Percentiles rank a stretch among this genome's conserved stretches.
Conservation (phyloP, 1,140 invertebrate genomes). For the Papilio dardanus region DNA sequence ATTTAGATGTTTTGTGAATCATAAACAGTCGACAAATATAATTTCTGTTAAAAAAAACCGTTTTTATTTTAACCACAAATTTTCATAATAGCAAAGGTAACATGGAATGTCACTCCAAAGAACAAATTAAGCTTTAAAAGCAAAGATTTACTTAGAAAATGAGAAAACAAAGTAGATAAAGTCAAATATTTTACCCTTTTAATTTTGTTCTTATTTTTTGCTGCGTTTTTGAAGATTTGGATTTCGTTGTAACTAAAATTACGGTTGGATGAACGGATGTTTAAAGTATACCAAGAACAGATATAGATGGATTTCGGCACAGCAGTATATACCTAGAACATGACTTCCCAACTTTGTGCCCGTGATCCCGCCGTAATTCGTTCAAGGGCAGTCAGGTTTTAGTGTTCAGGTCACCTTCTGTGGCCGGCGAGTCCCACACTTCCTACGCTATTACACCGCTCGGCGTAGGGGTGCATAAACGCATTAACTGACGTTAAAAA, state of each 20-base stretch:
- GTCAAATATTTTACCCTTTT: neutral
- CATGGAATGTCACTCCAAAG: neutral
- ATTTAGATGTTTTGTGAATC: neutral
- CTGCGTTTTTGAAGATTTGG: neutral
- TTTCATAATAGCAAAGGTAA: conserved; percentile 1
- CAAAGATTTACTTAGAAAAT: conserved; percentile 14
- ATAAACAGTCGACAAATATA: neutral
- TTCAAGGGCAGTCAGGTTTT: too few relatives aligned
- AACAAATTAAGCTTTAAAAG: neutral
- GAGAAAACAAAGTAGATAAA: conserved; percentile 3
- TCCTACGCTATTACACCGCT: too few relatives aligned
- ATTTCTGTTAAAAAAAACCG: neutral
- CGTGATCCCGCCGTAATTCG: too few relatives aligned
- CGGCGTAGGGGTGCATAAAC: too few relatives aligned
- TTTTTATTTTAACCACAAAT: neutral
- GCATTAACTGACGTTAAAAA: too few relatives aligned
- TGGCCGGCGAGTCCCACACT: too few relatives aligned
- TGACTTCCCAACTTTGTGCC: too few relatives aligned
- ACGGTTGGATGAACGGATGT: too few relatives aligned
- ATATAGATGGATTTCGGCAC: too few relatives aligned
- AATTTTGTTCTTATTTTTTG: neutral
- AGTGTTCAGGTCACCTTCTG: too few relatives aligned
- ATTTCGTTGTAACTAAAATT: neutral
- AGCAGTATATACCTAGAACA: too few relatives aligned
- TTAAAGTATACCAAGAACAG: too few relatives aligned